phyloP scores from a whole-genome alignment of 1,140 invertebrate genomes.

The Neodiprion pinetum region DNA sequence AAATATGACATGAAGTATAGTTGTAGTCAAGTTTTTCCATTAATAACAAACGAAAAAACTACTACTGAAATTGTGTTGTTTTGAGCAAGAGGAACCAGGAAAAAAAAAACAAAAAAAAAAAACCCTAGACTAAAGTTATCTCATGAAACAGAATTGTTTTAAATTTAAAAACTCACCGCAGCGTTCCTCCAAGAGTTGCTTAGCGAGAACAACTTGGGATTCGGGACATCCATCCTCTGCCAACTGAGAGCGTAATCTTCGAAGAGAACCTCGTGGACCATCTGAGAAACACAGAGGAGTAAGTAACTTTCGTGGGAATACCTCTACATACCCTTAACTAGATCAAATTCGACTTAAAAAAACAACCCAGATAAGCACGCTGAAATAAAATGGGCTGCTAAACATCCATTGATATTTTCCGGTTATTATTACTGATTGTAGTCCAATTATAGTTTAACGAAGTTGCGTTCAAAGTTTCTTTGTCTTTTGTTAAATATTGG shows the following conservation, averaged over 20 bases:
- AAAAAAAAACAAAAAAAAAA: slow-evolving; percentile 11
- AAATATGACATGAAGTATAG: background rate
- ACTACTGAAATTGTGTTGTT: slow-evolving; percentile 14
- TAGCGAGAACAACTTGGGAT: slow-evolving; percentile 80
- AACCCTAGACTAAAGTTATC: slow-evolving; percentile 3
- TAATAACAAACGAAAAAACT: slow-evolving; percentile 7
- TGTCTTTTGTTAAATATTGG: background rate
- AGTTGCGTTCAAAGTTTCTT: slow-evolving; percentile 5
- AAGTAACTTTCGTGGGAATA: slow-evolving; percentile 34
- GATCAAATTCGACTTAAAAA: background rate
- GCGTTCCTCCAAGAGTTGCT: slow-evolving; percentile 74
- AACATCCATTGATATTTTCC: background rate
- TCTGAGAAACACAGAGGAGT: slow-evolving; percentile 57
- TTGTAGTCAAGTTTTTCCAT: background rate
- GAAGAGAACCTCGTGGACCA: slow-evolving; percentile 70
- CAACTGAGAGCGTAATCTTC: slow-evolving; percentile 72
- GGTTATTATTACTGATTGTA: background rate
- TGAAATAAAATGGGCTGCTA: background rate
- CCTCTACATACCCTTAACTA: background rate
- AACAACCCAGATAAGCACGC: background rate
- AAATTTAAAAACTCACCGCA: slow-evolving; percentile 62
- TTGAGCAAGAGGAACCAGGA: slow-evolving; percentile 3
- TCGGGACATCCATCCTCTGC: slow-evolving; percentile 84
- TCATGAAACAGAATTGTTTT: slow-evolving; percentile 38
- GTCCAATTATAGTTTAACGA: background rate